These are phyloP conservation scores for Panthera uncia DNA, from an alignment of 2,113 vertebrate genomes.

Conservation along the genomic window DNA sequence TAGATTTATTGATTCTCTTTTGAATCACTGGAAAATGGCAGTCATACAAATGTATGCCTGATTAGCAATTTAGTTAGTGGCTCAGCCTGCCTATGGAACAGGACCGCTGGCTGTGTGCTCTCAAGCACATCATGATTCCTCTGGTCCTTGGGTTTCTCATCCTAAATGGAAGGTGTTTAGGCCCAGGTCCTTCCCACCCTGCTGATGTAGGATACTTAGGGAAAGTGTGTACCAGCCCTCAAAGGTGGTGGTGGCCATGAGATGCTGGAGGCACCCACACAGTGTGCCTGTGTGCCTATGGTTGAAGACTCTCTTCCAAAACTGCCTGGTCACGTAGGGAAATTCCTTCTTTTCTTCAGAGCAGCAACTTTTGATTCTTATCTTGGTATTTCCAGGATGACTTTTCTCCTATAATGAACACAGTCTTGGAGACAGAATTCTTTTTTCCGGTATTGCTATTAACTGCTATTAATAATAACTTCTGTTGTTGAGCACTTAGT, in stretches of 20 bases:
- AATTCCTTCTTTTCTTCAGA: slow-evolving; percentile 40
- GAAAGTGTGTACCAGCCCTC: not conserved
- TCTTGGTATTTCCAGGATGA: slow-evolving; percentile 24
- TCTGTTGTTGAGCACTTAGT: not conserved
- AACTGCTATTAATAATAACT: not conserved
- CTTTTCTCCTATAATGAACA: not conserved
- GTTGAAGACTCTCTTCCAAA: not conserved
- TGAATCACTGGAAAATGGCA: not conserved
- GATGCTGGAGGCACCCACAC: not conserved
- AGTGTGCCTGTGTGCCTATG: not conserved
- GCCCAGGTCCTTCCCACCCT: not conserved
- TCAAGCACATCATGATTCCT: not conserved
- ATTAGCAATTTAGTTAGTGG: not conserved
- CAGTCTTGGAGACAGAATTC: not conserved
- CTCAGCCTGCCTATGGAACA: not conserved
- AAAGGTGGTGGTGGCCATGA: accelerated
- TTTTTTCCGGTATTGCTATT: not conserved
- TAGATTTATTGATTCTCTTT: slow-evolving; percentile 1
- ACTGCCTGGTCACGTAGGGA: not conserved
- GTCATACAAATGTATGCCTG: not conserved
- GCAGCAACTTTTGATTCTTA: not conserved
- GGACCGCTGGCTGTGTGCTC: not conserved
- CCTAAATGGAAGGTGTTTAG: not conserved
- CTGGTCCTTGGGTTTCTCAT: not conserved
- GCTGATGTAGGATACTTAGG: not conserved